Base-by-base conservation (phyloP, 2,113 vertebrate species). In the Mobula hypostoma region DNA sequence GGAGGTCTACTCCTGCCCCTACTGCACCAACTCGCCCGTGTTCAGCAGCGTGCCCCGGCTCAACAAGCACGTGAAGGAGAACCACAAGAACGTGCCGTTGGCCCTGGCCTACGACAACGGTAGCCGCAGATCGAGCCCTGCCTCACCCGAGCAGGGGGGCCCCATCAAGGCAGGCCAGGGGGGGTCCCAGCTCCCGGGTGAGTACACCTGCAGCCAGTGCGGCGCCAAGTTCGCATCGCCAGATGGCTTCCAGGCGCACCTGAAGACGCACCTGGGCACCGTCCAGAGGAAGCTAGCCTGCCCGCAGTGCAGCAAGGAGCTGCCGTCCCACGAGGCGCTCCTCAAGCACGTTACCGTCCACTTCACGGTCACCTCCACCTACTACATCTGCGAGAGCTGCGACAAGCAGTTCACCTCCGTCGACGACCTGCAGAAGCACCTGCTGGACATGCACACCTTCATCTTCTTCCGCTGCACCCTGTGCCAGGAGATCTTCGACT, bases 381-480 rank as follows among this genome's bases (percentile, higher is more conserved):
- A 99, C 95, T 99, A 99, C 95, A 98, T 99, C 95, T 99, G 99
- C 94, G 99, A 99, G 97, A 99, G 99, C 94, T 99, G 99, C 87
- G 99, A 99, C 96, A 99, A 99, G 96, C 99, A 99, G 96, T 99
- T 99, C 96, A 98, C 99, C 1, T 98, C 98, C 0, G 99, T 99
- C 95, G 99, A 99, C 91, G 99, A 99, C 96, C 97, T 99, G 94
- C 99, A 99, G 96, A 99, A 99, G 95, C 99, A 99, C 96, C 96
- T 99, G 32, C 96, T 99, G 5, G 99, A 99, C 96, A 99, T 99
- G 99, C 99, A 99, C 95, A 99, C 99, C 0, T 99, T 99, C 0
- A 99, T 99, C 94, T 98, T 99, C 95, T 99, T 99, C 96, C 98
- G 98, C 95, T 99, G 99, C 95, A 99, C 99, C 70, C 96, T 99